Conservation (phyloP, 2,888 invertebrate species). For the Thereva nobilitata region DNA sequence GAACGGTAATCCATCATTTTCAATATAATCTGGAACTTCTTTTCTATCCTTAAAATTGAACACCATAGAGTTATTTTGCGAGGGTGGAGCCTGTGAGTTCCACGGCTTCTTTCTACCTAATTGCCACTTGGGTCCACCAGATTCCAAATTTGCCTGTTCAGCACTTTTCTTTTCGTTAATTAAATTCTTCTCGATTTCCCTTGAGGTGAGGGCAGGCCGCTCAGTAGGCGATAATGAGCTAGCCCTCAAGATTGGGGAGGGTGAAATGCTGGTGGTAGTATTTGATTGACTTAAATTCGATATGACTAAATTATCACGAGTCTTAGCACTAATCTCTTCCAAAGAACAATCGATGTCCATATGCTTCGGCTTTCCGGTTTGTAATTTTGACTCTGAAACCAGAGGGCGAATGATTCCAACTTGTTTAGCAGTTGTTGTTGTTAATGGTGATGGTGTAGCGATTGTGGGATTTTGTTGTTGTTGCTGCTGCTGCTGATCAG, state of each 20-base stretch:
- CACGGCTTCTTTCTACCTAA: conserved; percentile 46
- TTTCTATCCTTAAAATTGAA: conserved; percentile 86
- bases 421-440: conserved; percentile 53
- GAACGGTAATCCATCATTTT: conserved; percentile 81
- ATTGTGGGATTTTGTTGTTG: conserved; percentile 45
- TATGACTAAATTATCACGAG: conserved; percentile 42
- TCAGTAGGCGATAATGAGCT: background rate
- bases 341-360: conserved; percentile 8
- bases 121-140: conserved; percentile 38
- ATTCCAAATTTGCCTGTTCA: conserved; percentile 51
- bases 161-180: conserved; percentile 68
- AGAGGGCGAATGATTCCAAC: conserved; percentile 64
- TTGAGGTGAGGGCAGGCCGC: conserved; percentile 60
- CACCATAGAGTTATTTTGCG: conserved; percentile 74
- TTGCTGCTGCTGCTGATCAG: background rate
- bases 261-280: conserved; percentile 34
- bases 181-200: conserved; percentile 71
- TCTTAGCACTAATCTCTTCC: conserved; percentile 38
- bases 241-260: background rate
- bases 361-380: conserved; percentile 19
- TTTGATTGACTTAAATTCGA: conserved; percentile 44
- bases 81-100: conserved; percentile 44
- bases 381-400: conserved; percentile 40
- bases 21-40: conserved; percentile 89
- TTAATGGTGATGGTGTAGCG: conserved; percentile 26